phyloP scores from a whole-genome alignment of 2,888 invertebrate species.

The Caenorhabditis panamensis region DNA sequence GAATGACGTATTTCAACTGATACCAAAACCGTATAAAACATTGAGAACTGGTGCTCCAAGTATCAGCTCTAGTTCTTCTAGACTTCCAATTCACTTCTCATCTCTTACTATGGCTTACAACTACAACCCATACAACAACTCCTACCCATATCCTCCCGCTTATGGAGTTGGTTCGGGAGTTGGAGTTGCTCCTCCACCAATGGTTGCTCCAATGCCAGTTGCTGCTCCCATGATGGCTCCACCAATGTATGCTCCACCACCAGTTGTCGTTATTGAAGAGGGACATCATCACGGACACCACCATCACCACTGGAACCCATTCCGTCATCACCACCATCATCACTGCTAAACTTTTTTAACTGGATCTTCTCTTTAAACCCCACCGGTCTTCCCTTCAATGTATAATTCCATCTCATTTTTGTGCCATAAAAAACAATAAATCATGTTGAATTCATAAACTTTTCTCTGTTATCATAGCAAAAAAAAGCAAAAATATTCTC shows the following conservation, averaged over 20 bases:
- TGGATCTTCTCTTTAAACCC: not conserved
- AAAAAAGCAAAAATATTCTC: constrained; percentile 39
- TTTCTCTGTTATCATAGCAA: too few relatives aligned
- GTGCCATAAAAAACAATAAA: too few relatives aligned
- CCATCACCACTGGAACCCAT: constrained; percentile 25
- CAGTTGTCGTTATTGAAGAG: constrained; percentile 38
- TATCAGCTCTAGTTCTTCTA: constrained; percentile 1
- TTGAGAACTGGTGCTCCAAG: not conserved
- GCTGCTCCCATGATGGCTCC: constrained; percentile 22
- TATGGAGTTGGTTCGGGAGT: constrained; percentile 1
- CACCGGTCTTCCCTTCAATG: not conserved
- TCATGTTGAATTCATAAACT: too few relatives aligned
- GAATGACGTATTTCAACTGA: constrained; percentile 7
- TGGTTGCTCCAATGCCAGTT: constrained; percentile 11
- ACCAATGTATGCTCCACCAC: constrained; percentile 14
- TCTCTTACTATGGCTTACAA: constrained; percentile 32
- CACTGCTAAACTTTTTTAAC: not conserved
- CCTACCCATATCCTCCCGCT: constrained; percentile 29
- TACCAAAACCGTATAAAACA: constrained; percentile 24
- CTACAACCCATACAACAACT: constrained; percentile 48
- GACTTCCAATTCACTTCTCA: not conserved
- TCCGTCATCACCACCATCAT: constrained; percentile 14
- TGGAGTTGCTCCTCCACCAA: constrained; percentile 17
- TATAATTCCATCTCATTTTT: not conserved
- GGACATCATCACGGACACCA: constrained; percentile 24